phyloP scores from a whole-genome alignment of 1,140 invertebrate genomes.

The Drosophila pruinosa region DNA sequence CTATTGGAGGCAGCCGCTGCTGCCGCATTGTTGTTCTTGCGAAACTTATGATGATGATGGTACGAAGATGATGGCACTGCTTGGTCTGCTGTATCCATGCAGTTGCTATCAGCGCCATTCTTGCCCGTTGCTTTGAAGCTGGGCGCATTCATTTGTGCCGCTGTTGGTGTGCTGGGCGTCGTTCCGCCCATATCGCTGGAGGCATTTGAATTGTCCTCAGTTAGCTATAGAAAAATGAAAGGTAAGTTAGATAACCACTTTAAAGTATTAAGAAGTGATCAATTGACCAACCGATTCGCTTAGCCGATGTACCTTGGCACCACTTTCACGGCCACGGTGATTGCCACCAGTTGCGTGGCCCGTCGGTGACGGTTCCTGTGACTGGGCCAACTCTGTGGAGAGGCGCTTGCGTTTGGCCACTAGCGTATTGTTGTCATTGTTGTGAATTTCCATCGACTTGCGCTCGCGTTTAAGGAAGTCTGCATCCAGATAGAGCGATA shows the following conservation, averaged over 20 bases:
- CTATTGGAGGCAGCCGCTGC: slow-evolving; percentile 79
- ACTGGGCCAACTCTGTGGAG: slow-evolving; percentile 70
- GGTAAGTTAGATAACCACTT: background rate
- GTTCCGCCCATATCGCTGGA: slow-evolving; percentile 59
- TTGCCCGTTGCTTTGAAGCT: slow-evolving; percentile 58
- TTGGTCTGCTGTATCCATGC: slow-evolving; percentile 34
- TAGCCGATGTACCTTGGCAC: slow-evolving; percentile 58
- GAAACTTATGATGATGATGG: slow-evolving; percentile 75
- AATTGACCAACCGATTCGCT: slow-evolving; percentile 73
- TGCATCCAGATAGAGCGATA: slow-evolving; percentile 89
- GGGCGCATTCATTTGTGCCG: slow-evolving; percentile 69
- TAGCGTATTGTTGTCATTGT: slow-evolving; percentile 72
- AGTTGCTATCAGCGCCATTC: slow-evolving; percentile 49
- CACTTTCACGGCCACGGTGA: slow-evolving; percentile 52
- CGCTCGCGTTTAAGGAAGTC: slow-evolving; percentile 88
- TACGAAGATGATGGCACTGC: slow-evolving; percentile 36
- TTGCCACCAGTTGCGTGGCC: slow-evolving; percentile 24
- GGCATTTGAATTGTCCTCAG: slow-evolving; percentile 79
- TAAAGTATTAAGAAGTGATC: background rate
- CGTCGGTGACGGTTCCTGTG: slow-evolving; percentile 49
- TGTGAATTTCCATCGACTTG: slow-evolving; percentile 84
- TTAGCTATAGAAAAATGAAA: slow-evolving; percentile 35
- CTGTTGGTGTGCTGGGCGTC: slow-evolving; percentile 71
- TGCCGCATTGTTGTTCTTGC: slow-evolving; percentile 81
- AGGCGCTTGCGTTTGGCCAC: slow-evolving; percentile 76